Evolutionary conservation across 37 sponge, comb jelly and placozoan genomes (phyloP), one percentile per base, ranked within the genome.

Genomic region (Oscarella lobularis): DNA sequence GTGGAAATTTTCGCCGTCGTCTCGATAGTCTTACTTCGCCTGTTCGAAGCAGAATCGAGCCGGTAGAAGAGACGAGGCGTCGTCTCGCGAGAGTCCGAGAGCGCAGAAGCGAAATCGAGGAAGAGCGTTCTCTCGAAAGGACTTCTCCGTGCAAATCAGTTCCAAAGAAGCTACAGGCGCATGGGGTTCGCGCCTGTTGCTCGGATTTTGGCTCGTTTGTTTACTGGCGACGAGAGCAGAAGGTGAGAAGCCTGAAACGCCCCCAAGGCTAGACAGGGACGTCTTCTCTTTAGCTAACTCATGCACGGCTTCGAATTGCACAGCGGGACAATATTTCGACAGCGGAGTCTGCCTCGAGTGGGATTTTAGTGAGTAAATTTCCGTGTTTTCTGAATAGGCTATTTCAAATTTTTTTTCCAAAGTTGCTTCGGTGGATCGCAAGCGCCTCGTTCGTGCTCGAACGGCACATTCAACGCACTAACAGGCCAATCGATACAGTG

Each of bases 381-480:
- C 60, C 9, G 14, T 48, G 14, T 27, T 20, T 48, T 9, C 20
- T 20, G 60, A 48, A 27, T 20, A 20, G 60, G 60, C 60, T 48
- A 48, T 48, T 48, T 48, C 14, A 27, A 20, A 48, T 9, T 48
- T n/a, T n/a, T n/a, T n/a, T n/a, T n/a, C 20, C 60, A 48, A 9
- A 35, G 37, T 70, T 70, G 73, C 27, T 9, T 20, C 27, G 35
- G 37, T 35, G 73, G 73, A 35, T 35, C 35, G 20, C 14, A 70
- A 48, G 60, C 60, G 14, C 60, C 60, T 48, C 14, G 20, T 9
- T 20, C 20, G 60, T 68, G 71, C 71, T 5, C 71, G 5, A 14
- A 4, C 29, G 71, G 71, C 6, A 68, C 71, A 4, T 68, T n/a
- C 71, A 68, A 68, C 31, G 33, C 71, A 20, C 71, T 68, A 5